Evolutionary conservation across 2,113 vertebrate genomes (phyloP).

Genomic region (Promerops cafer): DNA sequence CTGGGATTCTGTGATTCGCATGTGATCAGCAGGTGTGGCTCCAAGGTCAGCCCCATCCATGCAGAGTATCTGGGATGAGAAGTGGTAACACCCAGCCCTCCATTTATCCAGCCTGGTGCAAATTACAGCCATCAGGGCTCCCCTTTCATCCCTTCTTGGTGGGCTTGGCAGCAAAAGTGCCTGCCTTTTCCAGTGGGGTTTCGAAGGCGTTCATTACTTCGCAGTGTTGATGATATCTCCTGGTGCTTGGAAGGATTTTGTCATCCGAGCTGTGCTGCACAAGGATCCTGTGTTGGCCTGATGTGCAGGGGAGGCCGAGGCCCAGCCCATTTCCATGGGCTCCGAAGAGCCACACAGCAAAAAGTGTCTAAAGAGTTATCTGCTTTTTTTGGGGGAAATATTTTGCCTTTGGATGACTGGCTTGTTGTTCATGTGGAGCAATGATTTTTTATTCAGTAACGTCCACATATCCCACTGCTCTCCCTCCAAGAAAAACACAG

Average conservation of each 20-base stretch:
- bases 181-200: conserved; percentile 25
- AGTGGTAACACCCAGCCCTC: background rate
- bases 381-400: background rate
- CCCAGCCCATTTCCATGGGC: background rate
- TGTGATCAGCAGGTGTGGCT: background rate
- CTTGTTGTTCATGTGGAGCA: background rate
- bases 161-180: conserved; percentile 30
- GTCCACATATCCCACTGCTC: background rate
- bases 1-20: background rate
- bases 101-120: background rate
- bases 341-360: background rate
- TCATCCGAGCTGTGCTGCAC: background rate
- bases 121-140: background rate
- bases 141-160: conserved; percentile 47
- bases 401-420: background rate
- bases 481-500: conserved; percentile 28
- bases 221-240: conserved; percentile 28
- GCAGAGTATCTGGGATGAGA: background rate
- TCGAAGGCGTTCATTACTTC: background rate
- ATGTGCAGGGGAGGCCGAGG: background rate
- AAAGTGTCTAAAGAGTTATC: background rate
- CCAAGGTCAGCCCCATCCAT: background rate
- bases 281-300: conserved; percentile 5
- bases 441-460: background rate
- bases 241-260: conserved; percentile 29